Evolutionary conservation across 2,888 invertebrate genomes (phyloP).

Genomic region (Tetragonisca angustula): DNA sequence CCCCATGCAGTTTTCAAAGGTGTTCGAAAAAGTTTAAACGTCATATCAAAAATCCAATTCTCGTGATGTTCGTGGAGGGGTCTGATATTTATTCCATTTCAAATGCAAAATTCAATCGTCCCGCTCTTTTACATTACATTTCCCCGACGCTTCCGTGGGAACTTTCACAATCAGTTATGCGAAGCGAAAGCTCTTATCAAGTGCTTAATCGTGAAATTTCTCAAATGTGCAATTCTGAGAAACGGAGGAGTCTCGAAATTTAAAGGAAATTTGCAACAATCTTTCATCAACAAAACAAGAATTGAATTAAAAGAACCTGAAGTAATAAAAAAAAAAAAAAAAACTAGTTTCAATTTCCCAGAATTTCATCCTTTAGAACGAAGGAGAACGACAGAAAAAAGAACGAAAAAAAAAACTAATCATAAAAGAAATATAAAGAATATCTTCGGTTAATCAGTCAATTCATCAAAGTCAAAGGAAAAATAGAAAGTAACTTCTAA

Average conservation of each 20-base stretch:
- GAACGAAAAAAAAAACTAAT: no score
- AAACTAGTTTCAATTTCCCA: no score
- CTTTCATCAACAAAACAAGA: not conserved
- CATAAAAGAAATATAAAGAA: no score
- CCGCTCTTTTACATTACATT: not conserved
- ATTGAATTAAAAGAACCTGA: not conserved
- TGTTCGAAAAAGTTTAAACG: constrained; percentile 28
- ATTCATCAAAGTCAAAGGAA: not conserved
- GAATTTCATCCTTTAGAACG: no score
- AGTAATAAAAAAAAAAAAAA: no score
- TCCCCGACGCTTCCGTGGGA: not conserved
- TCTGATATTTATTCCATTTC: no score
- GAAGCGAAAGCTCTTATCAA: not conserved
- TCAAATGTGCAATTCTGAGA: not conserved
- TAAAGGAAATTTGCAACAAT: not conserved
- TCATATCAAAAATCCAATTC: not conserved
- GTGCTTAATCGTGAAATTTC: not conserved
- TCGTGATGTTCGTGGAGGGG: not conserved
- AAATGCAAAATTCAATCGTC: not conserved
- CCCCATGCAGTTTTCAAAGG: constrained; percentile 14
- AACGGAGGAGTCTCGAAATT: not conserved
- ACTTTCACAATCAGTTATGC: not conserved
- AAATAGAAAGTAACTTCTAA: not conserved
- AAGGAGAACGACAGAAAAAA: no score
- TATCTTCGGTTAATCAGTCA: no score